These are phyloP conservation scores for Xenopus tropicalis DNA, from an alignment of 2,113 vertebrate genomes.

Conservation along the genomic window DNA sequence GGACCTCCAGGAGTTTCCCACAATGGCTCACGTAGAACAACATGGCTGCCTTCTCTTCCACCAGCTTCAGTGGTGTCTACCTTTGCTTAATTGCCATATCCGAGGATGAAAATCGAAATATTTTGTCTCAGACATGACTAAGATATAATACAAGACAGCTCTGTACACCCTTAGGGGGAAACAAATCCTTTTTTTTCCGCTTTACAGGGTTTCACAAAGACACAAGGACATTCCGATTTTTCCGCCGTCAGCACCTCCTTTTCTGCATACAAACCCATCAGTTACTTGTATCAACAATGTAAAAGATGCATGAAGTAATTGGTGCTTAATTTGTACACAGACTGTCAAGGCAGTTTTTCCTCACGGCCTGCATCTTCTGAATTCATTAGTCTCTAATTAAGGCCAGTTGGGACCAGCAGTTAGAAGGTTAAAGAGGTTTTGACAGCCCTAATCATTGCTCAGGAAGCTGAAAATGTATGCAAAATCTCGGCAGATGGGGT, in stretches of 20 bases:
- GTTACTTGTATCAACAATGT: conserved; percentile 80
- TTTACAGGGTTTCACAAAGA: conserved; percentile 69
- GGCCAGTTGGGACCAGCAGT: conserved; percentile 97
- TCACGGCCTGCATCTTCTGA: conserved; percentile 94
- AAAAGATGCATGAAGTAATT: conserved; percentile 86
- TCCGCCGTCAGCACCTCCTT: conserved; percentile 78
- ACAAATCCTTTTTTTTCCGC: too few relatives aligned
- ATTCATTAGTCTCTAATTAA: conserved; percentile 99
- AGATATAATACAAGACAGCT: too few relatives aligned
- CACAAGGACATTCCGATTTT: conserved; percentile 75
- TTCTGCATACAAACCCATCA: conserved; percentile 74
- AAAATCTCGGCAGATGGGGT: conserved; percentile 91
- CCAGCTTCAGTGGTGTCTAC: too few relatives aligned
- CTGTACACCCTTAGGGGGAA: too few relatives aligned
- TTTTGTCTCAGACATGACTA: too few relatives aligned
- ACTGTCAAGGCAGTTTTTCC: conserved; percentile 86
- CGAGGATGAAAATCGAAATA: too few relatives aligned
- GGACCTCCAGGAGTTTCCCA: too few relatives aligned
- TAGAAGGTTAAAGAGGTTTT: conserved; percentile 99
- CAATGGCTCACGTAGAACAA: too few relatives aligned
- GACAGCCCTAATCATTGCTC: conserved; percentile 95
- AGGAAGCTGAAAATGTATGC: conserved; percentile 95
- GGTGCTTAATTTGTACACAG: conserved; percentile 91
- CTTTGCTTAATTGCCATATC: too few relatives aligned
- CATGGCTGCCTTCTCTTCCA: too few relatives aligned